Percentiles rank a stretch among this genome's conserved stretches.
Evolutionary conservation across 2,888 invertebrate genomes (phyloP).

Genomic region (Sinopyrophorus schimmeli): DNA sequence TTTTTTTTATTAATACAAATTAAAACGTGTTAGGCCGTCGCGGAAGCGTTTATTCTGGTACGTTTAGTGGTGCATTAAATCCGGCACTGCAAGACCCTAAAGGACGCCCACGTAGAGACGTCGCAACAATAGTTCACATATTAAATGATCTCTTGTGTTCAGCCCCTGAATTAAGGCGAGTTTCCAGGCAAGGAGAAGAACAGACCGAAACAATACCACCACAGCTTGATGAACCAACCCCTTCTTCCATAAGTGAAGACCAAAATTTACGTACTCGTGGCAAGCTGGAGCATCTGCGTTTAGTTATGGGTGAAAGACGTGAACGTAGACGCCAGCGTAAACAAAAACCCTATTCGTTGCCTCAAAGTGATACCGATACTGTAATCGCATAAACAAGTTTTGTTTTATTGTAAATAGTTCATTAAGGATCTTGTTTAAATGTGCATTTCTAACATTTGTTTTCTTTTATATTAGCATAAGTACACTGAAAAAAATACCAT

Average conservation of each 20-base stretch:
- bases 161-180: conserved; percentile 61
- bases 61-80: conserved; percentile 93
- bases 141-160: conserved; percentile 92
- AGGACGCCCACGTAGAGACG: conserved; percentile 90
- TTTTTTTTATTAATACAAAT: conserved; percentile 11
- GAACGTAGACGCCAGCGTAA: conserved; percentile 80
- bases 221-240: conserved; percentile 39
- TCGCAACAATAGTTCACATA: conserved; percentile 94
- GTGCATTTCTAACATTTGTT: conserved; percentile 38
- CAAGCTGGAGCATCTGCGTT: conserved; percentile 83
- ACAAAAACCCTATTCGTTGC: conserved; percentile 69
- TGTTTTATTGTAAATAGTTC: conserved; percentile 28
- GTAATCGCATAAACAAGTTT: conserved; percentile 47
- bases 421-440: conserved; percentile 35
- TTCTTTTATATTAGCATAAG: conserved; percentile 36
- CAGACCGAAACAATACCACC: conserved; percentile 50
- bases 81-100: conserved; percentile 90
- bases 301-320: conserved; percentile 89
- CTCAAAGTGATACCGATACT: conserved; percentile 54
- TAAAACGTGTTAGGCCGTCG: conserved; percentile 73
- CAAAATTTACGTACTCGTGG: conserved; percentile 61
- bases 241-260: conserved; percentile 46
- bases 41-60: conserved; percentile 94
- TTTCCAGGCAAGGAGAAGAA: conserved; percentile 45
- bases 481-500: conserved; percentile 21